A percentile compares a stretch with the other conserved stretches of the same genome.
Evolutionary conservation across 1,140 invertebrate genomes (phyloP).

Genomic region (Steinernema feltiae): DNA sequence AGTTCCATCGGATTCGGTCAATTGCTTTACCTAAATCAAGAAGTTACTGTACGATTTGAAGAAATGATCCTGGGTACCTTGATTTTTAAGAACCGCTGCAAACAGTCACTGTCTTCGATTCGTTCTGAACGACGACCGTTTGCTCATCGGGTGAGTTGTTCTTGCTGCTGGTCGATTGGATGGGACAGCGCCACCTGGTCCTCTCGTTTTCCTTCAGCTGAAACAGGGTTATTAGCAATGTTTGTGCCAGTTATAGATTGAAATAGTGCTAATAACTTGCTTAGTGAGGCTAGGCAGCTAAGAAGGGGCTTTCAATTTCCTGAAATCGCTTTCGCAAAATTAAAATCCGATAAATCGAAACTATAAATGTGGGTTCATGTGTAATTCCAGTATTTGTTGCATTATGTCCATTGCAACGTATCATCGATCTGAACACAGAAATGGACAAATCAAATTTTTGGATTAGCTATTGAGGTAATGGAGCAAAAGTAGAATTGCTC

Average conservation of each 20-base stretch:
- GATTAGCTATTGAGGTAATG: too few relatives aligned
- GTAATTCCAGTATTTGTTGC: neutral
- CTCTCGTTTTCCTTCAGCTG: constrained; percentile 45
- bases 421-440: too few relatives aligned
- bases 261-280: too few relatives aligned
- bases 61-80: constrained; percentile 42
- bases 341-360: too few relatives aligned
- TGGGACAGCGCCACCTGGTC: constrained; percentile 36
- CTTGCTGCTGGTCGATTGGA: constrained; percentile 25
- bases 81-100: constrained; percentile 58
- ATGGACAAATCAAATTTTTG: too few relatives aligned
- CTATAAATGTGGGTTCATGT: too few relatives aligned
- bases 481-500: too few relatives aligned
- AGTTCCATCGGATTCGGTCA: constrained; percentile 69
- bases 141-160: neutral
- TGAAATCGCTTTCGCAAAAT: too few relatives aligned
- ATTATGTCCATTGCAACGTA: too few relatives aligned
- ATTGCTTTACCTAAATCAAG: constrained; percentile 49
- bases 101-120: constrained; percentile 51
- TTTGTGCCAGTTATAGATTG: too few relatives aligned
- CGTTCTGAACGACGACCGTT: neutral
- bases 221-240: constrained; percentile 21
- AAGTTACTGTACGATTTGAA: constrained; percentile 20
- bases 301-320: too few relatives aligned
- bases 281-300: too few relatives aligned